Percentiles rank a stretch among this genome's conserved stretches.
Evolutionary conservation across 2,888 invertebrate species (phyloP).

Genomic region (Andricus quercusramuli): DNA sequence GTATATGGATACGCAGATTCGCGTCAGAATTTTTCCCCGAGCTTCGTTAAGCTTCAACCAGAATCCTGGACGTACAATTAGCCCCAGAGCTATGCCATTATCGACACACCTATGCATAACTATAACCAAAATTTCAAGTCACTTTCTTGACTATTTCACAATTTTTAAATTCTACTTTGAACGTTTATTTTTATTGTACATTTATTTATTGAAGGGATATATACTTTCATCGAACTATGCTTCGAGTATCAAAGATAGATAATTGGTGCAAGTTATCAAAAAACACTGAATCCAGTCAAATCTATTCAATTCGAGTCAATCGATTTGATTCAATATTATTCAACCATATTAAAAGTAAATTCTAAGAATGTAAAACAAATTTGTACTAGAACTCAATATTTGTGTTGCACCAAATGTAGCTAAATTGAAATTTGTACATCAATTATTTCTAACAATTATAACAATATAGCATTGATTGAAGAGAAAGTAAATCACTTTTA

Average conservation of each 20-base stretch:
- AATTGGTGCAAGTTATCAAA: no score
- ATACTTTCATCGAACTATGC: no score
- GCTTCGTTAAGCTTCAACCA: constrained; percentile 37
- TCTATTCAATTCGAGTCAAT: no score
- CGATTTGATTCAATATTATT: no score
- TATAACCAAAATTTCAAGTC: constrained; percentile 21
- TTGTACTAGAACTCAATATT: no score
- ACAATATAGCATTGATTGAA: background rate
- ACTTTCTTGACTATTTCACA: background rate
- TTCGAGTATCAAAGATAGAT: no score
- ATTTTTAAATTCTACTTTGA: background rate
- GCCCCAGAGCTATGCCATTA: constrained; percentile 44
- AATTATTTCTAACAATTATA: background rate
- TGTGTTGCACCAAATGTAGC: no score
- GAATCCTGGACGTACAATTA: constrained; percentile 39
- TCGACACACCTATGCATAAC: constrained; percentile 13
- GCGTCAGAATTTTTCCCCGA: constrained; percentile 10
- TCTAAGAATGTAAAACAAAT: no score
- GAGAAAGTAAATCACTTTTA: background rate
- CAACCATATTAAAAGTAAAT: no score
- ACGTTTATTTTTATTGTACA: no score
- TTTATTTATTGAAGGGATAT: no score
- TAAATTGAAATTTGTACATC: background rate
- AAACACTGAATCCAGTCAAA: no score
- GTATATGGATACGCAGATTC: constrained; percentile 46